Evolutionary conservation across 23 tunicate species (phyloP).

Genomic region (Styela plicata): DNA sequence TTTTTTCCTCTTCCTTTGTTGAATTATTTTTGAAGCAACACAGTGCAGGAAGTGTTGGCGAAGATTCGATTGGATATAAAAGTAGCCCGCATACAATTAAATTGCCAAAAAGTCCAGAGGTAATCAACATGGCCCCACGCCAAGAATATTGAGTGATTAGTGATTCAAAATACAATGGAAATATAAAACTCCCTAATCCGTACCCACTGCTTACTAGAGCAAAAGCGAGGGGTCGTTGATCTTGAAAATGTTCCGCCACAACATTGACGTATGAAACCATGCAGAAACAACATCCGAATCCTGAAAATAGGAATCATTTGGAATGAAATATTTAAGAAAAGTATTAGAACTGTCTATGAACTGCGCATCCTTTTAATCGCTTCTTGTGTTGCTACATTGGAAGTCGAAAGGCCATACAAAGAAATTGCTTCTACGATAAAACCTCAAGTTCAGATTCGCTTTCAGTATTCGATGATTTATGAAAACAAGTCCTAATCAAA

Average conservation of each 20-base stretch:
- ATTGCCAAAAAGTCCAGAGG: constrained; percentile 33
- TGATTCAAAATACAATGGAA: constrained; percentile 36
- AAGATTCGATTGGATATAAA: background rate
- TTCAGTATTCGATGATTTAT: too few species aligned
- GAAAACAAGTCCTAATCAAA: too few species aligned
- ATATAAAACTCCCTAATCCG: constrained; percentile 42
- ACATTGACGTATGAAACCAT: constrained; percentile 35
- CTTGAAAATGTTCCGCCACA: constrained; percentile 33
- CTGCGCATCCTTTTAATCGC: too few species aligned
- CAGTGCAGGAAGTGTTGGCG: background rate
- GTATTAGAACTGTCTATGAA: too few species aligned
- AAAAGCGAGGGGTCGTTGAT: constrained; percentile 24
- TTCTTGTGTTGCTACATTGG: too few species aligned
- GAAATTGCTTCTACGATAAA: too few species aligned
- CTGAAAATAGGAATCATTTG: constrained; percentile 22
- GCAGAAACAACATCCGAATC: constrained; percentile 46
- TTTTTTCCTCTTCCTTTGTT: too few species aligned
- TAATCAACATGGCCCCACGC: constrained; percentile 55
- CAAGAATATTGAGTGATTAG: constrained; percentile 29
- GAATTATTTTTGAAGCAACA: background rate
- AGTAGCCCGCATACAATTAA: background rate
- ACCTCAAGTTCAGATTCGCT: too few species aligned
- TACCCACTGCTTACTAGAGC: constrained; percentile 40
- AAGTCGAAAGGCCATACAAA: too few species aligned
- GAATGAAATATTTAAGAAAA: too few species aligned